Conservation (phyloP, 2,888 invertebrate species). For the Drosophila stalkeri region DNA sequence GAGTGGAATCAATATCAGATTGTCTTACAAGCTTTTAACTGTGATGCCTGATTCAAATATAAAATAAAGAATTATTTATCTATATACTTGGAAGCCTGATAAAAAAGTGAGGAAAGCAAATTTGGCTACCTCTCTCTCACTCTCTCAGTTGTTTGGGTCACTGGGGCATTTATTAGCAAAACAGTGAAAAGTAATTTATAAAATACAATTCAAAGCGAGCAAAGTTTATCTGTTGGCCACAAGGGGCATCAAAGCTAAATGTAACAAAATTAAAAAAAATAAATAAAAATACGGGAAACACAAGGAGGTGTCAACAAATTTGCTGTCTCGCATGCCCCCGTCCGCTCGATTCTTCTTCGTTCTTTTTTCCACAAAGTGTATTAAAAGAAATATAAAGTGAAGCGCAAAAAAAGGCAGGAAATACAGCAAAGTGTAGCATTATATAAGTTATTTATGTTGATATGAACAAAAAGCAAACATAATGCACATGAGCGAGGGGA, state of each 20-base stretch:
- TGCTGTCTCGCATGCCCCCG: constrained; percentile 32
- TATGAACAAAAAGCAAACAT: constrained; percentile 72
- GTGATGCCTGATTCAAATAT: background rate
- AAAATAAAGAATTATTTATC: background rate
- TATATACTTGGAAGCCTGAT: background rate
- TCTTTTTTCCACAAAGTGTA: constrained; percentile 49
- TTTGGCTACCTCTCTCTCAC: background rate
- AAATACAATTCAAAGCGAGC: constrained; percentile 44
- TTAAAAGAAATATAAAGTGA: constrained; percentile 43
- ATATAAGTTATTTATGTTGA: constrained; percentile 74
- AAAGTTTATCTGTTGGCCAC: constrained; percentile 53
- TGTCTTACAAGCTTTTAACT: background rate
- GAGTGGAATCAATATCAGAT: background rate
- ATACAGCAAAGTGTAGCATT: constrained; percentile 66
- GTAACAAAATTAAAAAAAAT: constrained; percentile 45
- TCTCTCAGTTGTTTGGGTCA: constrained; percentile 28
- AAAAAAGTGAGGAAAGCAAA: background rate
- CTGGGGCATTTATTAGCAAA: constrained; percentile 48
- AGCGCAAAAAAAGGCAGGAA: constrained; percentile 37
- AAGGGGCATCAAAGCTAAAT: constrained; percentile 52
- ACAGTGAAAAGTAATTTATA: constrained; percentile 58
- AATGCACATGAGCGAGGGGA: constrained; percentile 53
- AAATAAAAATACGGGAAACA: constrained; percentile 30
- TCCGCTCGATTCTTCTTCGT: background rate
- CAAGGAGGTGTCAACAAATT: constrained; percentile 62